Conservation (phyloP, 2,888 invertebrate genomes). For the Folsomia manolachei region DNA sequence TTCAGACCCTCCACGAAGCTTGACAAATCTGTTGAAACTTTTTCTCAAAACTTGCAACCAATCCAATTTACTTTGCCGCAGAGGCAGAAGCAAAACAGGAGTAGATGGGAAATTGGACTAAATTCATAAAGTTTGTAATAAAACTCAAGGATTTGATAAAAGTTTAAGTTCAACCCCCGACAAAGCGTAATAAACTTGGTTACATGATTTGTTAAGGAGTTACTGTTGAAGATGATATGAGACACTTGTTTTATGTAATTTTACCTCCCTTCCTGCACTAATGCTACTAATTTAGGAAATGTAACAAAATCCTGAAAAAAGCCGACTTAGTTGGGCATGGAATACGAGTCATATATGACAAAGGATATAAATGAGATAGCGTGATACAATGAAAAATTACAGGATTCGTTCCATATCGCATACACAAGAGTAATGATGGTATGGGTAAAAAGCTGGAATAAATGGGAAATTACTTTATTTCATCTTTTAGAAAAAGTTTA, state of each 20-base stretch:
- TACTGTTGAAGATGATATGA: too few species aligned
- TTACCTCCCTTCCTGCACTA: too few species aligned
- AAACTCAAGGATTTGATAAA: neutral
- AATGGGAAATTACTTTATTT: neutral
- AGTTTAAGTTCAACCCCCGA: neutral
- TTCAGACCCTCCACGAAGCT: conserved; percentile 19
- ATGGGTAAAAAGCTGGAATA: neutral
- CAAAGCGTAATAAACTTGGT: too few species aligned
- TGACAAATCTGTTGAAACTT: conserved; percentile 10
- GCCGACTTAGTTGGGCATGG: too few species aligned
- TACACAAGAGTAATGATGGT: too few species aligned
- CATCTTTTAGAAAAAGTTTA: neutral
- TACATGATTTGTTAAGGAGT: too few species aligned
- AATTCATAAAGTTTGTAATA: neutral
- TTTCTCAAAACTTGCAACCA: too few species aligned
- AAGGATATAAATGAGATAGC: too few species aligned
- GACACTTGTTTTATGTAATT: too few species aligned
- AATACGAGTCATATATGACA: too few species aligned
- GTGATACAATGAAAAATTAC: neutral
- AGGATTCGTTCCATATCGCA: neutral
- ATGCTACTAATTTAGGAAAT: too few species aligned
- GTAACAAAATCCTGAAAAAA: too few species aligned
- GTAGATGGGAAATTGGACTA: neutral
- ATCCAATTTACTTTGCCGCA: neutral
- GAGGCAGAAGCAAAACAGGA: neutral